These are phyloP conservation scores for Hippocampus comes DNA, from an alignment of 2,113 vertebrate species.

Conservation along the genomic window DNA sequence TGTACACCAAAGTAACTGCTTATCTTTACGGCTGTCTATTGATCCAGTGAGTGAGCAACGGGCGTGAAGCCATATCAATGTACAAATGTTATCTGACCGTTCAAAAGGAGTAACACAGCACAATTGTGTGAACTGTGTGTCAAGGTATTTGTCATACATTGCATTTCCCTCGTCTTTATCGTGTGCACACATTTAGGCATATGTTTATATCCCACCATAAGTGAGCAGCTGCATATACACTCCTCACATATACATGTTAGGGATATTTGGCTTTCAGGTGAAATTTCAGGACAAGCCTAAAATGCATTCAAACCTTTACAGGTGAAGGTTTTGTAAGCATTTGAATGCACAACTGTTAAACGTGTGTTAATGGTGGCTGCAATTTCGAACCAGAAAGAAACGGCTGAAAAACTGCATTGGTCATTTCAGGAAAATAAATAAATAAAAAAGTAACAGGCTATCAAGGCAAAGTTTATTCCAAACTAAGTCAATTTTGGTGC, in stretches of 20 bases:
- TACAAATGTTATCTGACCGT: background rate
- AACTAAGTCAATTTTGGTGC: conserved; percentile 13
- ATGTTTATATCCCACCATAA: conserved; percentile 1
- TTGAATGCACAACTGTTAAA: too few species aligned
- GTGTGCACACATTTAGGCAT: conserved; percentile 9
- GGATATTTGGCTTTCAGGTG: too few species aligned
- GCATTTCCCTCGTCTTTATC: background rate
- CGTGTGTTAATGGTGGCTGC: background rate
- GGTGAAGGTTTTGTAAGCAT: too few species aligned
- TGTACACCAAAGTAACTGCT: background rate
- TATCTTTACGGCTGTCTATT: background rate
- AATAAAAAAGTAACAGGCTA: background rate
- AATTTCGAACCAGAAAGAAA: background rate
- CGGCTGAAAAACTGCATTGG: background rate
- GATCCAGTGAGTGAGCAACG: conserved; percentile 18
- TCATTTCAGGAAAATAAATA: background rate
- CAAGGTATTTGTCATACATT: conserved; percentile 14
- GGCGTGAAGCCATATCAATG: conserved; percentile 13
- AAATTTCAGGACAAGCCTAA: too few species aligned
- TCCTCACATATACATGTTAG: too few species aligned
- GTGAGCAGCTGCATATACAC: background rate
- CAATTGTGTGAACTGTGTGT: conserved; percentile 8
- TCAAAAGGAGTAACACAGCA: conserved; percentile 3
- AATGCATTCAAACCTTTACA: too few species aligned
- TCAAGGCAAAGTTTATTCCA: background rate